Evolutionary conservation across 2,797 vertebrate species (phyloP).

Genomic region (Pseudomugil tenellus): DNA sequence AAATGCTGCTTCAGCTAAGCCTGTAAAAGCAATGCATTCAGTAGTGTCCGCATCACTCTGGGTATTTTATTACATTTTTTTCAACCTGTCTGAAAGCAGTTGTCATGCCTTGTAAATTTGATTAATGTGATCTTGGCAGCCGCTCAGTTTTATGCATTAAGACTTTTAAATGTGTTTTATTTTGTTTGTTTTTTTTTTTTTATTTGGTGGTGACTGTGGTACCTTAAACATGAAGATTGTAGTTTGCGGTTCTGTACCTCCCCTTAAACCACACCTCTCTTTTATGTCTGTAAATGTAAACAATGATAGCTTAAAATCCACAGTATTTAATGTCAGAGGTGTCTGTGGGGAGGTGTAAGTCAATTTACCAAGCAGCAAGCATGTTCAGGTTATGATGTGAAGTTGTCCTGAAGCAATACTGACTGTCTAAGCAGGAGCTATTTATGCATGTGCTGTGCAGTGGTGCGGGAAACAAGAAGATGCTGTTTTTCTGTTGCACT

Average conservation of each 20-base stretch:
- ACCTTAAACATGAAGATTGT: not conserved
- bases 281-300: slow-evolving; percentile 11
- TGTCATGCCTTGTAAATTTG: slow-evolving; percentile 7
- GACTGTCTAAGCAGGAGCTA: slow-evolving; percentile 78
- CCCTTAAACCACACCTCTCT: slow-evolving; percentile 6
- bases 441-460: slow-evolving; percentile 88
- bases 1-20: slow-evolving; percentile 16
- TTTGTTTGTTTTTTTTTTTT: too few relatives aligned
- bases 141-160: not conserved
- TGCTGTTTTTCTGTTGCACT: slow-evolving; percentile 75
- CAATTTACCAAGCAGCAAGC: slow-evolving; percentile 82
- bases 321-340: slow-evolving; percentile 47
- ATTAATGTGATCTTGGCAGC: slow-evolving; percentile 9
- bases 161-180: not conserved
- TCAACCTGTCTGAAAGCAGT: slow-evolving; percentile 12
- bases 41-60: slow-evolving; percentile 3
- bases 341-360: slow-evolving; percentile 58
- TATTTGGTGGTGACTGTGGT: not conserved
- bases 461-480: slow-evolving; percentile 86
- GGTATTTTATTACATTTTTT: slow-evolving; percentile 5
- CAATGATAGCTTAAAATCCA: slow-evolving; percentile 24
- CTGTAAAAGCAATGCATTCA: slow-evolving; percentile 16
- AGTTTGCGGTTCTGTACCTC: not conserved
- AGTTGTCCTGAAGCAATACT: slow-evolving; percentile 73
- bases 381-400: slow-evolving; percentile 80